Evolutionary conservation across 2,113 vertebrate genomes (phyloP).

Genomic region (Hassar affinis): DNA sequence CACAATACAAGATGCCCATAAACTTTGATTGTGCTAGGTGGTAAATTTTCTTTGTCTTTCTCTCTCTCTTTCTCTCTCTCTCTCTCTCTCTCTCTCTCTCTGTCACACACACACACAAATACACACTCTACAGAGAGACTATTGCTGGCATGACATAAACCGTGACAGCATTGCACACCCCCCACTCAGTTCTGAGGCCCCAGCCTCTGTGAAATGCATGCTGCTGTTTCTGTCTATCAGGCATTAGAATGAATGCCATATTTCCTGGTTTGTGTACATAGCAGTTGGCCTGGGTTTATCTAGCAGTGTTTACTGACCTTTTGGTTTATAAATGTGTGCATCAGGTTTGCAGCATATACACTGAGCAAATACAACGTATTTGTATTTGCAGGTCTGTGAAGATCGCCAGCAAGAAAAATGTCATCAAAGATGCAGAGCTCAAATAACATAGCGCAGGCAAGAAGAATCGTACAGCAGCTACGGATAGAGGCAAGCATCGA

Average conservation of each 20-base stretch:
- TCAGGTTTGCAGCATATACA: not conserved
- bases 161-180: not conserved
- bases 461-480: slow-evolving; percentile 85
- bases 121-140: not conserved
- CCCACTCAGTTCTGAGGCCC: not conserved
- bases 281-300: not conserved
- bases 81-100: not conserved
- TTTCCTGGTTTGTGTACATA: slow-evolving; percentile 14
- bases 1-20: not conserved
- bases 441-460: slow-evolving; percentile 82
- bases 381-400: slow-evolving; percentile 53
- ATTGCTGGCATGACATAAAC: not conserved
- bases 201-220: not conserved
- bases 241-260: not conserved
- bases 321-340: not conserved
- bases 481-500: slow-evolving; percentile 85
- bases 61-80: not conserved
- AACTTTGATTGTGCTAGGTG: not conserved
- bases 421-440: slow-evolving; percentile 83
- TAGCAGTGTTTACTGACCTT: not conserved
- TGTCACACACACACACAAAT: not conserved
- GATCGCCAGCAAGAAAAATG: slow-evolving; percentile 67
- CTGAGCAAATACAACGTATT: not conserved
- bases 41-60: not conserved
- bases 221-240: not conserved